Evolutionary conservation across 2,888 invertebrate genomes (phyloP).

Genomic region (Pollenia griseotomentosa): DNA sequence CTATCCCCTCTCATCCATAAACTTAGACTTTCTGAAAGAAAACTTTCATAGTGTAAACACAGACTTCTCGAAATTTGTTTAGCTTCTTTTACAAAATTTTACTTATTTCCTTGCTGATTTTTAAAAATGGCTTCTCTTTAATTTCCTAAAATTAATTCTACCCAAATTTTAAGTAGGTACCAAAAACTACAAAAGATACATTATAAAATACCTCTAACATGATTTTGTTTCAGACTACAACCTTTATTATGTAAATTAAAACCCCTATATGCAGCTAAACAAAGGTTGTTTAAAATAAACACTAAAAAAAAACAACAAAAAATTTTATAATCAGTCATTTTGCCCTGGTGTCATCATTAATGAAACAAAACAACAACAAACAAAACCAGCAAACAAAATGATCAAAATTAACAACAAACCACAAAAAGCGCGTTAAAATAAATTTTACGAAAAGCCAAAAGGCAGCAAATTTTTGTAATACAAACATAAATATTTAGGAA

Average conservation of each 20-base stretch:
- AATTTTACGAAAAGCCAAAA: conserved; percentile 71
- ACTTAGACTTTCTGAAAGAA: no score
- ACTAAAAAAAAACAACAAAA: conserved; percentile 39
- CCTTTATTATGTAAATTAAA: conserved; percentile 44
- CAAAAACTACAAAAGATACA: conserved; percentile 32
- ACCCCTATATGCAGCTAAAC: conserved; percentile 12
- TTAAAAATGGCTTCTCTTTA: conserved; percentile 44
- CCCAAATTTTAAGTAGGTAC: background rate
- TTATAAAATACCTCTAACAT: conserved; percentile 41
- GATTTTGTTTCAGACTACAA: conserved; percentile 23
- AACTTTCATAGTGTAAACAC: no score
- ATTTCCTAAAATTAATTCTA: no score
- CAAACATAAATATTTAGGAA: background rate
- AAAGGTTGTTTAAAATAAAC: conserved; percentile 23
- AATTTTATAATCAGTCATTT: conserved; percentile 64
- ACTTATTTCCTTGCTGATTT: background rate
- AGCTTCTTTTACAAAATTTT: no score
- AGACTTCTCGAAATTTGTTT: no score
- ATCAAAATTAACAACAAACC: conserved; percentile 73
- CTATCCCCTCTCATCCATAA: no score
- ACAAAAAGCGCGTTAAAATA: conserved; percentile 56
- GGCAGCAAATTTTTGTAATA: conserved; percentile 11
- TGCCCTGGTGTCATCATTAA: conserved; percentile 67
- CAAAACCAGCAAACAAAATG: conserved; percentile 74
- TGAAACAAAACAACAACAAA: conserved; percentile 60